phyloP scores from a whole-genome alignment of 2,113 vertebrate genomes.

The Ochotona curzoniae region DNA sequence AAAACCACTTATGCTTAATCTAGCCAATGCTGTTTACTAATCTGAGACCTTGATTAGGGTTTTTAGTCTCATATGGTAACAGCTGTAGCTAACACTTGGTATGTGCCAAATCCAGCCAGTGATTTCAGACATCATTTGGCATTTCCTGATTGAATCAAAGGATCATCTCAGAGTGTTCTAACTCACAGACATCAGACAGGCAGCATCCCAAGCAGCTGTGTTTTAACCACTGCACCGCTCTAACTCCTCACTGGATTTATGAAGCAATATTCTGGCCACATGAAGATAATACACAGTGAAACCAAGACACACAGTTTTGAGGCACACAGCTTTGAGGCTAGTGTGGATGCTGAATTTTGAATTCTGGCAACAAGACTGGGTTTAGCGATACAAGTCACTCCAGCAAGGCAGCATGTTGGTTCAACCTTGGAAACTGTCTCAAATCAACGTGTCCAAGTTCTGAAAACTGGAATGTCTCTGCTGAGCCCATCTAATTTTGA shows the following conservation, averaged over 20 bases:
- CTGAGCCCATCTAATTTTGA: background rate
- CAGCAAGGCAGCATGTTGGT: no score
- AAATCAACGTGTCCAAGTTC: background rate
- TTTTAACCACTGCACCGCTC: rapidly evolving
- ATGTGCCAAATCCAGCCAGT: background rate
- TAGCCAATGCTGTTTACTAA: background rate
- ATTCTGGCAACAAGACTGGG: background rate
- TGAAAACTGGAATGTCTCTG: background rate
- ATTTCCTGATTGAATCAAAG: background rate
- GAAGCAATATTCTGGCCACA: background rate
- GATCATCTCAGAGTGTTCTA: background rate
- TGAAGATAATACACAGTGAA: background rate
- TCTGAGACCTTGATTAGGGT: background rate
- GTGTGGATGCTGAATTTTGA: background rate
- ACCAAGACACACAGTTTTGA: rapidly evolving
- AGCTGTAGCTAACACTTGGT: background rate
- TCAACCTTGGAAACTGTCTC: background rate
- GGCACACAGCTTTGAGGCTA: background rate
- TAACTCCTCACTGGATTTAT: background rate
- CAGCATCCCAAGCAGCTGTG: background rate
- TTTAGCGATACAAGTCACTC: background rate
- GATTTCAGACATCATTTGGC: rapidly evolving
- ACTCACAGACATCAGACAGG: background rate
- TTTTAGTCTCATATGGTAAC: background rate
- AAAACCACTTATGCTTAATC: background rate